phyloP scores from a whole-genome alignment of 2,797 vertebrate species.

The Cercopithecus petaurista region DNA sequence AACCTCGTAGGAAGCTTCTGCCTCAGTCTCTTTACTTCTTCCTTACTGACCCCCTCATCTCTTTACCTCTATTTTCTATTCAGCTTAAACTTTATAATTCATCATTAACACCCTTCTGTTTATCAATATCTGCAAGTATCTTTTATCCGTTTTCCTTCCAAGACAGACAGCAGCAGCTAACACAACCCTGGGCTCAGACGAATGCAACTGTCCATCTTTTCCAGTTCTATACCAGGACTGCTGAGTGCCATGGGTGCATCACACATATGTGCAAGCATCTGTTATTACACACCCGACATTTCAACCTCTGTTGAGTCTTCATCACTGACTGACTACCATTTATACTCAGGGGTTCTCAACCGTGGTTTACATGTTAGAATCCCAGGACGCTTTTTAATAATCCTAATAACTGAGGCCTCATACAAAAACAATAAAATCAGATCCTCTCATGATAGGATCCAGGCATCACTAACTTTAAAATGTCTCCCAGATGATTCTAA shows the following conservation, averaged over 20 bases:
- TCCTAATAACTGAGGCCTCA: not conserved
- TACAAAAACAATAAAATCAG: not conserved
- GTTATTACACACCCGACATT: not conserved
- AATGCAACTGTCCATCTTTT: not conserved
- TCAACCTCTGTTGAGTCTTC: not conserved
- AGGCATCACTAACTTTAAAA: not conserved
- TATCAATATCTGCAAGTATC: not conserved
- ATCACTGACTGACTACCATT: not conserved
- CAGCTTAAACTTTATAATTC: not conserved
- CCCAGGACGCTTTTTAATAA: not conserved
- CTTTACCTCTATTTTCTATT: not conserved
- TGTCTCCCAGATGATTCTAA: not conserved
- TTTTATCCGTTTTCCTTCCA: not conserved
- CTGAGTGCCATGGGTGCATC: not conserved
- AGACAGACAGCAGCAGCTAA: not conserved
- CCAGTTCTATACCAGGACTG: not conserved
- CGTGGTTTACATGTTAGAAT: not conserved
- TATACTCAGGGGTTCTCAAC: not conserved
- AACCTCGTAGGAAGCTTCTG: not conserved
- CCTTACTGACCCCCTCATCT: not conserved
- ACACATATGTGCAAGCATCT: not conserved
- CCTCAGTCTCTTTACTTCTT: not conserved
- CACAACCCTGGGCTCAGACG: not conserved
- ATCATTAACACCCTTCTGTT: not conserved
- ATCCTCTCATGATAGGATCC: not conserved